Base-by-base conservation (phyloP, 1,140 invertebrate genomes). In the Cyphomyrmex costatus region DNA sequence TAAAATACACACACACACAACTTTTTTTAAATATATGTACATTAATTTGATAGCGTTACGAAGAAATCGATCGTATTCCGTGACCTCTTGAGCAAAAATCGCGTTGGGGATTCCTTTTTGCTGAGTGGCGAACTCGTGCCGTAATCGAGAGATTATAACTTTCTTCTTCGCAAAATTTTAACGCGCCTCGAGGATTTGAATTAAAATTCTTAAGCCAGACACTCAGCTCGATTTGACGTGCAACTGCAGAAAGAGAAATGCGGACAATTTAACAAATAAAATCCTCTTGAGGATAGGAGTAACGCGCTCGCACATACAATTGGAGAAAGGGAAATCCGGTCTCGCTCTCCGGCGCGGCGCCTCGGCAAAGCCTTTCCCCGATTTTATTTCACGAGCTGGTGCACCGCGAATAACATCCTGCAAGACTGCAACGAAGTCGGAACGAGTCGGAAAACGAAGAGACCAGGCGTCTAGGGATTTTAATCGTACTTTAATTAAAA, bases 401-500 rank as follows among this genome's bases (percentile, higher is more conserved):
- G 84, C 84, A 58, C 24, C 61, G 42, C 49, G 33, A 24, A 61
- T 66, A 85, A 68, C 73, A 49, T 60, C 60, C 24, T 42, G 30
- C 66, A 82, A 71, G 77, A 74, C 53, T 60, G 61, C 61, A 73
- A 16, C 66, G 24, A 56, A 51, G 42, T 71, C 79, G 42, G 46
- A 33, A 61, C 24, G 24, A n/a, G 46, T 33, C 19, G 68, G 27
- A 14, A 42, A 56, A 33, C 7, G 19, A 56, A 12, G 21, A 27
- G 68, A 42, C 42, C n/a, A 36, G 56, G 63, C 42, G 63, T 68
- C 76, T 58, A 30, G 76, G 36, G 76, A 79, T 58, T 83, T 85
- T 82, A 85, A 85, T 24, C 51, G 46, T 46, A 27, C 51, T 68
- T 85, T 85, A 85, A 85, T 85, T 85, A 85, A 85, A 85, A 85